Base-by-base conservation (phyloP, 2,888 invertebrate genomes). In the Fragum whitleyi region DNA sequence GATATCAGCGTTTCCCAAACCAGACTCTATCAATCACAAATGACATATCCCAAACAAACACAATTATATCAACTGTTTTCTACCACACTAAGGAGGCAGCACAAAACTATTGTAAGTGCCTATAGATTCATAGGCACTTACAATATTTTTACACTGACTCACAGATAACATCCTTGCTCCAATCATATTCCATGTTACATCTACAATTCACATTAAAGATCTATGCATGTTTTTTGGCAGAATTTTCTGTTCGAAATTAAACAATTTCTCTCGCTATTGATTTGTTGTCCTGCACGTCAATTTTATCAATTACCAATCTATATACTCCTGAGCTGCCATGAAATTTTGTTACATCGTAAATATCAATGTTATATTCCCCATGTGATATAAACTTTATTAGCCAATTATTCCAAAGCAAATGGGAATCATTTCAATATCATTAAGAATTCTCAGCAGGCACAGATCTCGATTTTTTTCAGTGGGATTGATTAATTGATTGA, bases 31-130 rank as follows among this genome's bases (percentile, higher is more conserved):
- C 47, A 47, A 47, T 47, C 47, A 47, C n/a, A 47, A 47, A 14
- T 47, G 47, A 65, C 65, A 16, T 65, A 36, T 21, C 42, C 39
- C 65, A 39, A 23, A 39, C 26, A 42, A n/a, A 36, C 65, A 65
- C 21, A 23, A 65, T 42, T 65, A 65, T 36, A 65, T 42, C 42
- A 65, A 65, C 42, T 26, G 2, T 65, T 65, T 65, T 65, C 42
- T 36, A 23, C 28, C 32, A 36, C 32, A 36, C n/a, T n/a, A n/a
- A n/a, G n/a, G n/a, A n/a, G n/a, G n/a, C n/a, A n/a, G n/a, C n/a
- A n/a, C n/a, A n/a, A n/a, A n/a, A n/a, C n/a, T n/a, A n/a, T n/a
- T n/a, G n/a, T n/a, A n/a, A n/a, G n/a, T n/a, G n/a, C n/a, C n/a
- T n/a, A n/a, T n/a, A n/a, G n/a, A n/a, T n/a, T n/a, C n/a, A n/a